Evolutionary conservation across 2,113 vertebrate species (phyloP).

Genomic region (Eretmochelys imbricata): DNA sequence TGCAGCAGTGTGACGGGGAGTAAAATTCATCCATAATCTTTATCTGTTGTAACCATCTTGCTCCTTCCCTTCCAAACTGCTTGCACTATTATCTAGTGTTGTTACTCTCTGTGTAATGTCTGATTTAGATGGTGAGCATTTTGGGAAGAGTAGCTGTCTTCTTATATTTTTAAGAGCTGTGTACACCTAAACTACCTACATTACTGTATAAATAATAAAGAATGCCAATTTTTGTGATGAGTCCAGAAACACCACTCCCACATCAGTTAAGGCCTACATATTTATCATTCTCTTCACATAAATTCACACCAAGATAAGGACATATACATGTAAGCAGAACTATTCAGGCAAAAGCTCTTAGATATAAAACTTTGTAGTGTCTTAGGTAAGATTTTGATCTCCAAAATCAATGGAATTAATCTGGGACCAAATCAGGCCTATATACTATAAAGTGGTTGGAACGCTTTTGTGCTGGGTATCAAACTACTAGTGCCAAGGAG

Average conservation of each 20-base stretch:
- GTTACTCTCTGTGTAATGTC: background rate
- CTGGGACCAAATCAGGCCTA: background rate
- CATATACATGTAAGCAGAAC: background rate
- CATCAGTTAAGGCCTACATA: background rate
- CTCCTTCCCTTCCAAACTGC: background rate
- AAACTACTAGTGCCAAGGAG: conserved; percentile 12
- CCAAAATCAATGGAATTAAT: background rate
- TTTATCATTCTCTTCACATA: background rate
- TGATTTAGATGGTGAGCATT: background rate
- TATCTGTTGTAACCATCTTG: background rate
- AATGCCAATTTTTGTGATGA: background rate
- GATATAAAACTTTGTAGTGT: background rate
- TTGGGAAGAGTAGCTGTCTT: background rate
- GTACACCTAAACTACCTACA: background rate
- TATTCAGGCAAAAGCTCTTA: background rate
- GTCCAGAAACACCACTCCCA: background rate
- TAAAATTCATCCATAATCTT: background rate
- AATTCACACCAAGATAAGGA: background rate
- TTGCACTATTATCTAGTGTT: background rate
- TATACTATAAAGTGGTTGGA: background rate
- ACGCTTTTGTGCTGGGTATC: background rate
- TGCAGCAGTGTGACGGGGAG: background rate
- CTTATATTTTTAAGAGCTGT: background rate
- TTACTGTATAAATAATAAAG: background rate
- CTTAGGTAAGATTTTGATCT: background rate